These are phyloP conservation scores for Megamerina dolium DNA, from an alignment of 2,888 invertebrate species.

Conservation along the genomic window DNA sequence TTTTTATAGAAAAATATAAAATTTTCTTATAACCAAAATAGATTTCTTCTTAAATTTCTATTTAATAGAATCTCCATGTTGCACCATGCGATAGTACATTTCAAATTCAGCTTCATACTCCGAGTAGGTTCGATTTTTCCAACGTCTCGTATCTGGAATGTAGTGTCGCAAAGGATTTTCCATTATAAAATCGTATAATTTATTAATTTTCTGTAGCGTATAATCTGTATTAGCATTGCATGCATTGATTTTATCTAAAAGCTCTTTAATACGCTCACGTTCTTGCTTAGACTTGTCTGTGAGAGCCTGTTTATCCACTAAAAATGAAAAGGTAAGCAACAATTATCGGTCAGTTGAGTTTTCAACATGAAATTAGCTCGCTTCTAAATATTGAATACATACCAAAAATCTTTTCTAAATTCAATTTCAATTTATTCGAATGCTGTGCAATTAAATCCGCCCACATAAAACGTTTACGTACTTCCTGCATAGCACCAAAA, in stretches of 20 bases:
- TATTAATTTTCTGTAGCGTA: conserved; percentile 32
- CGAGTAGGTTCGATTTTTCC: conserved; percentile 38
- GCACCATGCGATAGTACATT: conserved; percentile 50
- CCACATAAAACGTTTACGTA: conserved; percentile 42
- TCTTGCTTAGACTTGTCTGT: conserved; percentile 33
- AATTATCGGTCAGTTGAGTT: too few relatives aligned
- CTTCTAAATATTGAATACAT: conserved; percentile 24
- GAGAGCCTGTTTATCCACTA: conserved; percentile 37
- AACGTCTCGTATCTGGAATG: conserved; percentile 35
- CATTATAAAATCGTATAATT: conserved; percentile 37
- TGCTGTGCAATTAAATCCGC: conserved; percentile 39
- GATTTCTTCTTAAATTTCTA: too few relatives aligned
- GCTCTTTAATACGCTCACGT: conserved; percentile 38
- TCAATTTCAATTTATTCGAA: conserved; percentile 39
- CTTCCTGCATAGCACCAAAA: conserved; percentile 42
- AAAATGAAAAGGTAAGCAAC: conserved; percentile 21
- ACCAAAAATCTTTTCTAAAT: conserved; percentile 42
- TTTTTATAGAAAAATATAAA: background rate
- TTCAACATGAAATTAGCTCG: too few relatives aligned
- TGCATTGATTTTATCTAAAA: conserved; percentile 40
- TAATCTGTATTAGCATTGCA: conserved; percentile 31
- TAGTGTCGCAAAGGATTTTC: conserved; percentile 41
- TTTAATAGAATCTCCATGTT: conserved; percentile 32
- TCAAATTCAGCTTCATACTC: conserved; percentile 44
- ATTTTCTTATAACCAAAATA: background rate